These are phyloP conservation scores for Drosophila recens DNA, from an alignment of 2,888 invertebrate genomes.

Conservation along the genomic window DNA sequence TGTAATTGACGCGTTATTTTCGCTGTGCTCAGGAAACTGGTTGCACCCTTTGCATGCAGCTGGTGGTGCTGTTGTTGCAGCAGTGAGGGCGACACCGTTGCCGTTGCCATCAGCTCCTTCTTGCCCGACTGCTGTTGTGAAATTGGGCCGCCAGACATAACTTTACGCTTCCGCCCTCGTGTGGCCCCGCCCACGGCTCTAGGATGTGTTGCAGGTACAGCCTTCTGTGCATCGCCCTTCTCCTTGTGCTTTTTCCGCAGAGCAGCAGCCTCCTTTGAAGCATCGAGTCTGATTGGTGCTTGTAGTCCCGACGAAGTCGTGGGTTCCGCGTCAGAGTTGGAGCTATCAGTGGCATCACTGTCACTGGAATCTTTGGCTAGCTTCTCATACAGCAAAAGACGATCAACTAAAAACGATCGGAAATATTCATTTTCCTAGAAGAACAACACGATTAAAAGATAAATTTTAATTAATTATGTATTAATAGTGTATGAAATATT, in stretches of 20 bases:
- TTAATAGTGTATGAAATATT: too few species aligned
- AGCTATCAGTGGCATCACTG: too few species aligned
- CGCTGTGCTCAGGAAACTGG: constrained; percentile 95
- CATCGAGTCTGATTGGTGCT: constrained; percentile 22
- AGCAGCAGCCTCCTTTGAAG: constrained; percentile 25
- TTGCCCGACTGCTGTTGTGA: constrained; percentile 46
- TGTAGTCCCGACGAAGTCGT: too few species aligned
- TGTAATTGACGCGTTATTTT: constrained; percentile 96
- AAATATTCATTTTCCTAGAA: too few species aligned
- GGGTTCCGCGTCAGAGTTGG: too few species aligned
- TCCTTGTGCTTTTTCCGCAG: constrained; percentile 65
- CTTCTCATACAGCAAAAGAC: too few species aligned
- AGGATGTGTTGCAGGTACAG: constrained; percentile 7
- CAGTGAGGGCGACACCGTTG: constrained; percentile 68
- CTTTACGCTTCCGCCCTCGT: constrained; percentile 81
- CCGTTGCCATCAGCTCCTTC: constrained; percentile 82
- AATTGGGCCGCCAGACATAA: constrained; percentile 26
- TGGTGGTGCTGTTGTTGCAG: constrained; percentile 54
- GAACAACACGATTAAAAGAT: too few species aligned
- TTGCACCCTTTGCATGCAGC: constrained; percentile 87
- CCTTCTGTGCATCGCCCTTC: constrained; percentile 39
- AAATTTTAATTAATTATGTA: too few species aligned
- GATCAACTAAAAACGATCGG: too few species aligned
- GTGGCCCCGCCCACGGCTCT: constrained; percentile 52
- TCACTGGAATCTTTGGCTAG: too few species aligned